Conservation (phyloP, 2,888 invertebrate genomes). For the Plebejus melissa region DNA sequence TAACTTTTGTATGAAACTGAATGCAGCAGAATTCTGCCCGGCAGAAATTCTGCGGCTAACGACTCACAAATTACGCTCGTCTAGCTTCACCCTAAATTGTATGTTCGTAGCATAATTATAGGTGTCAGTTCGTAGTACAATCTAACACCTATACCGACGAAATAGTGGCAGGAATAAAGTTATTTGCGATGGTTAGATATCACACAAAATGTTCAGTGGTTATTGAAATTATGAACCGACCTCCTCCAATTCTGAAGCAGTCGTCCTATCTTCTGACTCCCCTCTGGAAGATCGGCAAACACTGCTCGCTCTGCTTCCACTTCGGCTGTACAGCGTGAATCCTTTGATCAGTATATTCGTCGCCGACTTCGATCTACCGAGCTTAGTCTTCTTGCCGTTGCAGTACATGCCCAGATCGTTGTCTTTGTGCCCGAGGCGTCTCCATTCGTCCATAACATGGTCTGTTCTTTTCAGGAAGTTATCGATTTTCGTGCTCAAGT, state of each 20-base stretch:
- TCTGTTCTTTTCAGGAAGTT: constrained; percentile 90
- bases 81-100: too few relatives aligned
- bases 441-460: constrained; percentile 94
- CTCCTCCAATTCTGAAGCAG: constrained; percentile 83
- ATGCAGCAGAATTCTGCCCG: too few relatives aligned
- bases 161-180: neutral
- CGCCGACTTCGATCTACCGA: constrained; percentile 85
- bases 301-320: constrained; percentile 78
- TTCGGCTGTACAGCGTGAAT: constrained; percentile 82
- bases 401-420: constrained; percentile 58
- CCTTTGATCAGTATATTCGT: constrained; percentile 92
- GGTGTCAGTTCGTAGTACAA: too few relatives aligned
- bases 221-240: constrained; percentile 52
- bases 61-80: too few relatives aligned
- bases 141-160: too few relatives aligned
- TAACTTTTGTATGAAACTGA: too few relatives aligned
- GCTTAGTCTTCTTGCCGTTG: constrained; percentile 56
- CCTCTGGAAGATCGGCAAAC: constrained; percentile 73
- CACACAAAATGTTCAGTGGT: constrained; percentile 22
- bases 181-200: neutral
- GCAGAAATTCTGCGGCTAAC: too few relatives aligned
- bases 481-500: constrained; percentile 86
- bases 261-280: constrained; percentile 81
- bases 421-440: constrained; percentile 82
- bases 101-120: too few relatives aligned